Conservation (phyloP, 2,113 vertebrate genomes). For the Callaeas wilsoni region DNA sequence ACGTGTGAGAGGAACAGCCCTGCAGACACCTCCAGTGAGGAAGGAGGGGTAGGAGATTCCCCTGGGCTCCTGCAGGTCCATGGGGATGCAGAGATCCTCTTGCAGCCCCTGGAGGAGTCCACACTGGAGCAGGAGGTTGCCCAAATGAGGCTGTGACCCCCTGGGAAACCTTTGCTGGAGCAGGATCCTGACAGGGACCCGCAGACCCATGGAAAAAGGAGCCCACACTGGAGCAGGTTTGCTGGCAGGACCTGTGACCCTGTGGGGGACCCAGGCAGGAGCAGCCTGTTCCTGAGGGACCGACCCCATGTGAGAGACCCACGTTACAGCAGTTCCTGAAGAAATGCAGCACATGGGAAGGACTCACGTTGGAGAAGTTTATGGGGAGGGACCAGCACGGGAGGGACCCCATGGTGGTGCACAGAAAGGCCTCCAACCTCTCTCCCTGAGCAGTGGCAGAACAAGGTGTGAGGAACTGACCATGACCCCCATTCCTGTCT, state of each 20-base stretch:
- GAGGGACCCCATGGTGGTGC: background rate
- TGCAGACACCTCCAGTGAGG: no score
- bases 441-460: background rate
- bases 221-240: background rate
- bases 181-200: background rate
- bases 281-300: background rate
- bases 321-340: background rate
- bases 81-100: background rate
- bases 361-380: background rate
- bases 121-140: background rate
- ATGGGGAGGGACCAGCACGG: rapidly evolving
- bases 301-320: background rate
- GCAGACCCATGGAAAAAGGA: background rate
- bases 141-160: background rate
- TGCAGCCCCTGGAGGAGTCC: background rate
- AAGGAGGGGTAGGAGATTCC: background rate
- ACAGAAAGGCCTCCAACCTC: background rate
- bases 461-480: background rate
- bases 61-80: background rate
- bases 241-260: background rate
- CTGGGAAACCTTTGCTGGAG: background rate
- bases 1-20: background rate
- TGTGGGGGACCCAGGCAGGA: background rate
- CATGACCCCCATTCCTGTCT: background rate
- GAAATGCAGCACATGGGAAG: background rate